Percentiles rank a stretch among this genome's conserved stretches.
These are phyloP conservation scores for Imbricaverruca yamaguchii DNA, from an alignment of 2,888 invertebrate species.

Conservation along the genomic window DNA sequence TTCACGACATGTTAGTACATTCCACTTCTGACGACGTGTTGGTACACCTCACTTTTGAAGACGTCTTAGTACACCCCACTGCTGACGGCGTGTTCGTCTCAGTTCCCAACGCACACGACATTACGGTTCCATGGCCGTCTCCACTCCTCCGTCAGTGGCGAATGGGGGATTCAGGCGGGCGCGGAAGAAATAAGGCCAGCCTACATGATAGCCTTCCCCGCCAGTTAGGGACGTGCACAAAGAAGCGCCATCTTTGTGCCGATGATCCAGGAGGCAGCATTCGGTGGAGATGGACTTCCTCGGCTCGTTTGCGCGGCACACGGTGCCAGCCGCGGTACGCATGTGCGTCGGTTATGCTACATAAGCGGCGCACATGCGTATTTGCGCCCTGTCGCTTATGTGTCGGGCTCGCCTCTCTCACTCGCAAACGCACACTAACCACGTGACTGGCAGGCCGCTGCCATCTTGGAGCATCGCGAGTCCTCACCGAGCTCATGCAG, in stretches of 20 bases:
- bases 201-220: not conserved
- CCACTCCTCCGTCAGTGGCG: not conserved
- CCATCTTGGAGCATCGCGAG: not conserved
- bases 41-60: too few relatives aligned
- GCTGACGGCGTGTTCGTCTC: too few relatives aligned
- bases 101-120: too few relatives aligned
- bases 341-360: not conserved
- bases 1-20: too few relatives aligned
- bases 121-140: not conserved
- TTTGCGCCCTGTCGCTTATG: too few relatives aligned
- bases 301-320: not conserved
- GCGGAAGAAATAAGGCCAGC: not conserved
- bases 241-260: not conserved
- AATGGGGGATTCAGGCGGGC: not conserved
- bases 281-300: not conserved
- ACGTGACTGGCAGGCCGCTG: not conserved
- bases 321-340: not conserved
- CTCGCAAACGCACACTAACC: not conserved
- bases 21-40: too few relatives aligned
- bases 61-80: too few relatives aligned
- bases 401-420: not conserved
- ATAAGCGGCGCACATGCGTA: too few relatives aligned
- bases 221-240: not conserved
- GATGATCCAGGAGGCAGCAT: not conserved
- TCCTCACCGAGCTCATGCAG: too few relatives aligned